These are phyloP conservation scores for Laticauda laticaudata DNA, from an alignment of 2,113 vertebrate genomes.

Conservation along the genomic window DNA sequence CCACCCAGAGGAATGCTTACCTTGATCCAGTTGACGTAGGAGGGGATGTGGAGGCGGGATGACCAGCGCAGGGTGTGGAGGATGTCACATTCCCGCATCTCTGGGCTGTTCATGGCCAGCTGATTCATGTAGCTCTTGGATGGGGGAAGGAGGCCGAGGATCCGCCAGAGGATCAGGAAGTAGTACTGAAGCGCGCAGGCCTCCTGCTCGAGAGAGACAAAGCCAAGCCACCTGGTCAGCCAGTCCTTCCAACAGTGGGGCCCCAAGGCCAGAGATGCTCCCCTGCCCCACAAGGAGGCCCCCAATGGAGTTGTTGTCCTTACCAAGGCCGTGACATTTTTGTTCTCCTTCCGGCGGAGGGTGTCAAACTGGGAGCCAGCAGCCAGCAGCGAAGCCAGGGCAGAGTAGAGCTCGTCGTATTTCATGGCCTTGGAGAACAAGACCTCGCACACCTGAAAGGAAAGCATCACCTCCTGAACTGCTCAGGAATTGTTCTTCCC, in stretches of 20 bases:
- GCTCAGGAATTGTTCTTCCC: background rate
- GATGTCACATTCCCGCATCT: slow-evolving; percentile 92
- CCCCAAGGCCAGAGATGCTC: background rate
- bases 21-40: slow-evolving; percentile 94
- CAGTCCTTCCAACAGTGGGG: background rate
- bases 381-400: slow-evolving; percentile 84
- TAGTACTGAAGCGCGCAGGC: slow-evolving; percentile 97
- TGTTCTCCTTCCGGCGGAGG: slow-evolving; percentile 87
- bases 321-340: slow-evolving; percentile 87
- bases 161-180: slow-evolving; percentile 93
- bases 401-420: slow-evolving; percentile 86
- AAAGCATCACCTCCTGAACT: no score
- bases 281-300: background rate
- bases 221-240: no score
- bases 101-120: slow-evolving; percentile 79
- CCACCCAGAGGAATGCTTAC: slow-evolving; percentile 54
- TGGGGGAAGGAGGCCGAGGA: slow-evolving; percentile 90
- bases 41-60: slow-evolving; percentile 84
- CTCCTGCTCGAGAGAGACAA: slow-evolving; percentile 73
- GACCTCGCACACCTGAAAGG: slow-evolving; percentile 87
- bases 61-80: slow-evolving; percentile 95
- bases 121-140: slow-evolving; percentile 91
- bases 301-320: slow-evolving; percentile 16
- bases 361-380: slow-evolving; percentile 93
- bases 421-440: slow-evolving; percentile 84